Base-by-base conservation (phyloP, 1,140 invertebrate genomes). In the Dolichoris vasculosae region DNA sequence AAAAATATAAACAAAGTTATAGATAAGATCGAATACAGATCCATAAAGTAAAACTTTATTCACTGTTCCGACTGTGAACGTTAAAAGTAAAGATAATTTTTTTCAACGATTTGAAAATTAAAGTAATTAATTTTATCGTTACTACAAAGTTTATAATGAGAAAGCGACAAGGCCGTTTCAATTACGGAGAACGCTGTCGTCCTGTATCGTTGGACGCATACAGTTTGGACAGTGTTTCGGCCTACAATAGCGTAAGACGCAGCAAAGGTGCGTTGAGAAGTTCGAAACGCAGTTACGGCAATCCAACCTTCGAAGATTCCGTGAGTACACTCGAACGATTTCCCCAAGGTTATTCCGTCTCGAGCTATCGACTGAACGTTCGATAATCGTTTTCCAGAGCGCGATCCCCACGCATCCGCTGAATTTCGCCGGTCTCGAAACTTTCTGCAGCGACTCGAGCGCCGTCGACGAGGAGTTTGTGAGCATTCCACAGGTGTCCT, bases 281-380 rank as follows among this genome's bases (percentile, higher is more conserved):
- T n/a, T 98, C 97, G n/a, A 98, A 97, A 90, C 93, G 97, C 46
- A 97, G 97, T 71, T 98, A 98, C 89, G 96, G 97, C 51, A 98
- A 98, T 94, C 97, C 97, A 30, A 97, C 96, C n/a, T 98, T 98
- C 92, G 97, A 98, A 91, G 97, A 98, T 93, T 96, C 97, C 88
- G 96, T 97, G 92, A 94, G 94, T 93, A 78, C n/a, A n/a, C 82
- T 82, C 15, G 8, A 17, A 9, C 67, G 17, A 40, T 6, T 17
- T 6, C 35, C 32, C 3, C 67, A 7, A 71, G n/a, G 15, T 85
- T 80, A 82, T 51, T 59, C 48, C 20, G 20, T 51, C 20, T 11
- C 15, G 20, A 2, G 20, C 20, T 11, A 51, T 17, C 15, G 48
- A 51, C 1, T 51, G 20, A 51, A 11, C 15, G n/a, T 11, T 51